Conservation (phyloP, 1,140 invertebrate species). For the Neuroterus valhalla region DNA sequence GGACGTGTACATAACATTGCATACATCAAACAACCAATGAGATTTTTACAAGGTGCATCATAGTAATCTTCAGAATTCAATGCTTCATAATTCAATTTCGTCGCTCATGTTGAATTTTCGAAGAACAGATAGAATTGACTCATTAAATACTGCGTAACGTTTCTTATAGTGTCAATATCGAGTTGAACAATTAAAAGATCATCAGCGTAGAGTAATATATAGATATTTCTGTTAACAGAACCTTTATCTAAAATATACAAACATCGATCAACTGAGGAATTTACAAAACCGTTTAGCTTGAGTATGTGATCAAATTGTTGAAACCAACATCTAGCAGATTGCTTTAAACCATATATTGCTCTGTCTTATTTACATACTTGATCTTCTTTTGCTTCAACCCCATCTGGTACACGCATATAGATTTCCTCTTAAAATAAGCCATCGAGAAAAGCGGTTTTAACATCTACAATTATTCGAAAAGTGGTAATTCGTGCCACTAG, state of each 20-base stretch:
- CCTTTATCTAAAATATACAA: constrained; percentile 45
- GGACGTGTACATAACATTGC: constrained; percentile 36
- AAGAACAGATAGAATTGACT: constrained; percentile 40
- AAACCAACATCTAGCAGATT: no score
- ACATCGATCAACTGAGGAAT: no score
- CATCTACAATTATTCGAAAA: constrained; percentile 65
- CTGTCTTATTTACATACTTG: no score
- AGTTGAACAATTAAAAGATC: constrained; percentile 45
- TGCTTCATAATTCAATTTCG: no score
- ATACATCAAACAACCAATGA: no score
- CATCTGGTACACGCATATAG: constrained; percentile 30
- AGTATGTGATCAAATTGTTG: constrained; percentile 39
- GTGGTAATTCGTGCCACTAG: constrained; percentile 37
- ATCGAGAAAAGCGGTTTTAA: constrained; percentile 65
- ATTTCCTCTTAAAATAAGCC: constrained; percentile 47
- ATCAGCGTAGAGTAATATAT: constrained; percentile 49
- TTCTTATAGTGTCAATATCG: constrained; percentile 29
- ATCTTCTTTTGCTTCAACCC: constrained; percentile 12
- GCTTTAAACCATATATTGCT: no score
- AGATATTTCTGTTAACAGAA: constrained; percentile 45
- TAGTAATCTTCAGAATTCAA: no score
- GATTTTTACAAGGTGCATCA: no score
- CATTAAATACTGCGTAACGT: constrained; percentile 40
- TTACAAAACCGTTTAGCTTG: constrained; percentile 32
- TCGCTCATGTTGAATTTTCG: constrained; percentile 41